phyloP scores from a whole-genome alignment of 2,888 invertebrate genomes.

The Dendrolimus houi region DNA sequence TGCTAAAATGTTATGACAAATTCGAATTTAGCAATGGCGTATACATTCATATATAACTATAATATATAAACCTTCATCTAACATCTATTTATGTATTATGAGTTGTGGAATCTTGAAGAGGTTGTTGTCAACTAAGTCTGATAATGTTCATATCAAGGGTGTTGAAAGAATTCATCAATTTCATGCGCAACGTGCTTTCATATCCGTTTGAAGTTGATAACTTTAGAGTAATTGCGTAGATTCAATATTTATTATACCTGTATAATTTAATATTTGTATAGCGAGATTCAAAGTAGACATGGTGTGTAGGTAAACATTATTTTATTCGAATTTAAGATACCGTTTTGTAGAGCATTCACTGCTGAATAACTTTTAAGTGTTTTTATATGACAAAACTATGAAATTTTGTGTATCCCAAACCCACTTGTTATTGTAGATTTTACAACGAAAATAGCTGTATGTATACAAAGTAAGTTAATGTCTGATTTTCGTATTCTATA shows the following conservation, averaged over 20 bases:
- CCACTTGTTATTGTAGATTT: constrained; percentile 64
- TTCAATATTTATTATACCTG: not conserved
- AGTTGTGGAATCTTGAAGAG: constrained; percentile 2
- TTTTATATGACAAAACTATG: constrained; percentile 18
- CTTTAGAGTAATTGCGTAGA: not conserved
- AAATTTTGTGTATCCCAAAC: constrained; percentile 28
- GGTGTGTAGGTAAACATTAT: constrained; percentile 32
- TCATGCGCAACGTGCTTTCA: constrained; percentile 28
- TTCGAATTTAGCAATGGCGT: too few species aligned
- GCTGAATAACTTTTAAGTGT: constrained; percentile 16
- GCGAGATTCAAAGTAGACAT: not conserved
- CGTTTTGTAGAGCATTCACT: constrained; percentile 18
- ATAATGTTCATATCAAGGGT: constrained; percentile 43
- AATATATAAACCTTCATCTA: too few species aligned
- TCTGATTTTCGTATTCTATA: not conserved
- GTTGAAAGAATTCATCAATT: constrained; percentile 27
- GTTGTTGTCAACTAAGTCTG: constrained; percentile 25
- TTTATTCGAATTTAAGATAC: constrained; percentile 18
- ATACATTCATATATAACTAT: too few species aligned
- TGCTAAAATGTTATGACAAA: too few species aligned
- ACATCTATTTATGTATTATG: not conserved
- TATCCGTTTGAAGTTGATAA: constrained; percentile 4
- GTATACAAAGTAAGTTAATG: constrained; percentile 23
- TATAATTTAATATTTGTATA: not conserved
- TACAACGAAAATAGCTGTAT: constrained; percentile 64